Base-by-base conservation (phyloP, 1,140 invertebrate species). In the Drosophila novamexicana region DNA sequence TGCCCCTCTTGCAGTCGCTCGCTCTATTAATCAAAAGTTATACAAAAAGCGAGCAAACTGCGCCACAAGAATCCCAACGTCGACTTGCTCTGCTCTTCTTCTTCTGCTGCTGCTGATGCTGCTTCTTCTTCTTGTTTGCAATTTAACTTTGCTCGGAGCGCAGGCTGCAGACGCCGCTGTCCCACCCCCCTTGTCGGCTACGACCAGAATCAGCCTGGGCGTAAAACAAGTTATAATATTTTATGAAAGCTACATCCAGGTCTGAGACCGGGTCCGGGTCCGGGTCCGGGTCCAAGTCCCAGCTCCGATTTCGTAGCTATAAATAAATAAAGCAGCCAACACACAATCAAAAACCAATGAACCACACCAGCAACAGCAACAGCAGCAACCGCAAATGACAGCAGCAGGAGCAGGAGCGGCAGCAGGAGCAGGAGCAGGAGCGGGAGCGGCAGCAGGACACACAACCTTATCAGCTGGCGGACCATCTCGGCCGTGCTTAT, bases 21-120 rank as follows among this genome's bases (percentile, higher is more conserved):
- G 71, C 76, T 88, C 83, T 86, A 86, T 86, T 86, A 86, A 88
- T 88, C 83, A 86, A 86, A 86, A 88, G 83, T 86, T 86, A 79
- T 88, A 88, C 79, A 83, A 80, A 86, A 86, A 86, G 83, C 83
- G 76, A 86, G 79, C 76, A 83, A 86, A 86, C 67, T 86, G 81
- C 81, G 75, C 78, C 81, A 69, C 78, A 86, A 71, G 66, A 81
- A 67, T 64, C 42, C 39, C 42, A 14, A 44, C 36, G 22, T 4
- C 22, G 34, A 47, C 29, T 32, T 37, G 32, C 37, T n/a, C 4
- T 29, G 4, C 22, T 29, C 22, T 5, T 29, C 5, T 29, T 79
- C 70, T 72, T 79, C 0, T 29, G 3, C 22, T 56, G 62, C 52
- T 74, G 32, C 65, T 44, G 18, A 0, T 39, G 58, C 54, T 57